Evolutionary conservation across 2,888 invertebrate species (phyloP).

Genomic region (Drosophila anomalata): DNA sequence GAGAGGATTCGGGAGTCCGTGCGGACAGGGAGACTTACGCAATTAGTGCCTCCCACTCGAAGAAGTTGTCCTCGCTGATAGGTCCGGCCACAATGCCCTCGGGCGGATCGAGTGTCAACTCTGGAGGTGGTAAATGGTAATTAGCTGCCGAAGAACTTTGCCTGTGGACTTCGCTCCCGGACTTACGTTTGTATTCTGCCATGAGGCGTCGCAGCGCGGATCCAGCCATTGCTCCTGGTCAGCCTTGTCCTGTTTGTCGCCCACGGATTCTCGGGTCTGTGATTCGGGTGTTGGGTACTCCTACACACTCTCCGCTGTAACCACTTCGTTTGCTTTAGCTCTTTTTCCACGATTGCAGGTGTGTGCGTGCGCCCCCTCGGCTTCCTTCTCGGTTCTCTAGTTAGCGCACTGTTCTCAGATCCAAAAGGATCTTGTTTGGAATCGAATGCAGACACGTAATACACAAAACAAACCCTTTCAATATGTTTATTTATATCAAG

Average conservation of each 20-base stretch:
- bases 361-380: not conserved
- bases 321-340: not conserved
- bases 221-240: conserved; percentile 88
- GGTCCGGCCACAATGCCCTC: conserved; percentile 99
- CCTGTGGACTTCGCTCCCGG: conserved; percentile 21
- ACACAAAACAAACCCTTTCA: conserved; percentile 15
- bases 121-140: conserved; percentile 80
- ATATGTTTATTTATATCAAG: conserved; percentile 43
- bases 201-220: conserved; percentile 92
- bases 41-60: conserved; percentile 99
- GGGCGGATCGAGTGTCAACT: conserved; percentile 97
- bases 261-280: not conserved
- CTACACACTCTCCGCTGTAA: conserved; percentile 1
- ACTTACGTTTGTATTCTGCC: conserved; percentile 94
- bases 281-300: not conserved
- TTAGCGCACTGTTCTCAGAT: conserved; percentile 30
- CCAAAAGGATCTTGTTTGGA: conserved; percentile 8
- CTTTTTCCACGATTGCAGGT: not conserved
- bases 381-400: not conserved
- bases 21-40: conserved; percentile 87
- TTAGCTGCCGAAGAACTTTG: not conserved
- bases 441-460: conserved; percentile 40
- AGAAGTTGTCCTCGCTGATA: conserved; percentile 99
- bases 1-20: not conserved
- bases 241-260: conserved; percentile 5